Conservation (phyloP, 2,113 vertebrate genomes). For the Plectropomus leopardus region DNA sequence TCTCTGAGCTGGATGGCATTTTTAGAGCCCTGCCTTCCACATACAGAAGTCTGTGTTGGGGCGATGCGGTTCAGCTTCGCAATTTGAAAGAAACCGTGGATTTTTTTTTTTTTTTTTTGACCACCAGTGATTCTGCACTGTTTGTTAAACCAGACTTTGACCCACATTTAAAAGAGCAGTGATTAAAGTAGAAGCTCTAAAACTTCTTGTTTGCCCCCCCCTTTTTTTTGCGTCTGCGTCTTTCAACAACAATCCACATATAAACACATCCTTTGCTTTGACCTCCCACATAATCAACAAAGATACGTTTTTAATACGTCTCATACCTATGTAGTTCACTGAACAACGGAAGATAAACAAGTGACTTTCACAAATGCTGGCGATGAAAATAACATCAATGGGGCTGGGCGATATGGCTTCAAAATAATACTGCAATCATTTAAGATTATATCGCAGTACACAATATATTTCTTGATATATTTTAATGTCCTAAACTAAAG, state of each 20-base stretch:
- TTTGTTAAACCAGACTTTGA: background rate
- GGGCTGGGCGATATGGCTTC: no score
- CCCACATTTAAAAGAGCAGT: background rate
- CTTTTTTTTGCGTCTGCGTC: background rate
- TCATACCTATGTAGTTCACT: background rate
- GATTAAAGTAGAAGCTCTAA: background rate
- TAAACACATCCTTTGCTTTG: background rate
- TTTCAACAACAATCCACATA: no score
- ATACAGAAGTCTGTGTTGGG: background rate
- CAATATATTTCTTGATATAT: no score
- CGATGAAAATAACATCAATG: background rate
- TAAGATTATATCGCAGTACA: no score
- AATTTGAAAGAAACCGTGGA: no score
- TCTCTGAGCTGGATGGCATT: background rate
- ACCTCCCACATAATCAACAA: background rate
- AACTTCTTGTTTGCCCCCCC: background rate
- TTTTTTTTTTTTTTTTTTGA: no score
- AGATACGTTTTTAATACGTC: no score
- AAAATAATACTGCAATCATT: no score
- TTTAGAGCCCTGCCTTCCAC: conserved; percentile 12
- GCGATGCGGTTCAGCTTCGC: background rate
- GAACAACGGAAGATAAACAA: no score
- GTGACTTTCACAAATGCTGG: background rate
- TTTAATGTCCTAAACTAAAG: no score
- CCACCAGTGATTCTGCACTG: background rate